Evolutionary conservation across 2,113 vertebrate genomes (phyloP).

Genomic region (Verasper variegatus): DNA sequence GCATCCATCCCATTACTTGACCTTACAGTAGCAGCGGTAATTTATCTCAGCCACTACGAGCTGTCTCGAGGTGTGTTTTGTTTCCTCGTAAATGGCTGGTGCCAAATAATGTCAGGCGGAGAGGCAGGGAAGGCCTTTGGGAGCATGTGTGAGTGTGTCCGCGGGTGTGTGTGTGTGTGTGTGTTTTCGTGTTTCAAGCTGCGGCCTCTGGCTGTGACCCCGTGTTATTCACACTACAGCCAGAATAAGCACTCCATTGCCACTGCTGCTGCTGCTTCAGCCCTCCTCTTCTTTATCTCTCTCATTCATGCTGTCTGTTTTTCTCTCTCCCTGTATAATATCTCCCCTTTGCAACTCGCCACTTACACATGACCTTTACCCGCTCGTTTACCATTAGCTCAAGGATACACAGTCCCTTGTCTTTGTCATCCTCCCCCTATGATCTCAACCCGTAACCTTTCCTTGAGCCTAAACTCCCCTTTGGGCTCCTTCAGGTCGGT

Average conservation of each 20-base stretch:
- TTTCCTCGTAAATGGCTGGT: conserved; percentile 69
- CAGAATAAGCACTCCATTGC: conserved; percentile 68
- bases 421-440: conserved; percentile 22
- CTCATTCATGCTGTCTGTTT: conserved; percentile 51
- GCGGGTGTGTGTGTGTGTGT: conserved; percentile 24
- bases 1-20: conserved; percentile 49
- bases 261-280: conserved; percentile 41
- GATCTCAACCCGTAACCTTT: conserved; percentile 40
- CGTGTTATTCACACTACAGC: conserved; percentile 74
- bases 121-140: conserved; percentile 55
- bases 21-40: conserved; percentile 61
- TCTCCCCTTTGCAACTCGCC: conserved; percentile 27
- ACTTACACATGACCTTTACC: conserved; percentile 25
- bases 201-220: conserved; percentile 71
- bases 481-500: conserved; percentile 7
- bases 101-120: conserved; percentile 61
- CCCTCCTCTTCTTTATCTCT: conserved; percentile 35
- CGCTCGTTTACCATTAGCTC: conserved; percentile 32
- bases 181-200: conserved; percentile 56
- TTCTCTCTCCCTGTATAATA: conserved; percentile 2
- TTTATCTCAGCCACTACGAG: conserved; percentile 59
- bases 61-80: conserved; percentile 62
- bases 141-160: conserved; percentile 34
- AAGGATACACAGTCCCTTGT: conserved; percentile 11
- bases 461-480: conserved; percentile 23